These are phyloP conservation scores for Rotaria sp. DNA, from an alignment of 2,888 invertebrate genomes.

Conservation along the genomic window DNA sequence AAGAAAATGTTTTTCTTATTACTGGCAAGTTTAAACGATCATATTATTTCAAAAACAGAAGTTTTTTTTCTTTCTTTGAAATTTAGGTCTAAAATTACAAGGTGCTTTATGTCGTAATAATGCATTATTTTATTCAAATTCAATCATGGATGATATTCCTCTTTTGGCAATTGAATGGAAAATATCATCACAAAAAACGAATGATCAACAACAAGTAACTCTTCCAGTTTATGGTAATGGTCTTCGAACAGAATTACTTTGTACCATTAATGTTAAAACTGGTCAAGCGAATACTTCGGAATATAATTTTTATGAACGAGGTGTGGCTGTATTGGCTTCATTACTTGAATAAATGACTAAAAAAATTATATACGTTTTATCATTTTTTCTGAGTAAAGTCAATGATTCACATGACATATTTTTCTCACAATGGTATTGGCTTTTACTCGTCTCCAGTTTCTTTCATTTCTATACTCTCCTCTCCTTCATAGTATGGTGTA, in stretches of 20 bases:
- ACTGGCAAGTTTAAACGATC: neutral
- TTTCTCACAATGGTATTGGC: neutral
- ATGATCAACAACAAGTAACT: slow-evolving; percentile 59
- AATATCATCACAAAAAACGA: slow-evolving; percentile 52
- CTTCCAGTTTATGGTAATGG: slow-evolving; percentile 95
- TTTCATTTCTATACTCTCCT: neutral
- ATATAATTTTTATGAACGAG: slow-evolving; percentile 87
- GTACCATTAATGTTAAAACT: slow-evolving; percentile 85
- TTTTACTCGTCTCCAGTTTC: neutral
- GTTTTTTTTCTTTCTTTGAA: neutral
- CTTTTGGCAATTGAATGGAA: slow-evolving; percentile 82
- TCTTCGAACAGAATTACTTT: slow-evolving; percentile 82
- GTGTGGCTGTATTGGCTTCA: slow-evolving; percentile 89
- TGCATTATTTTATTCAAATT: slow-evolving; percentile 77
- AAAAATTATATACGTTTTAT: no score
- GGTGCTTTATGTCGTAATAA: slow-evolving; percentile 89
- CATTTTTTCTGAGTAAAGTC: no score
- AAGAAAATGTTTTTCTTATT: slow-evolving; percentile 47
- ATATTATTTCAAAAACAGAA: neutral
- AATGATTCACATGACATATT: neutral
- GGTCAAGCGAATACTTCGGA: slow-evolving; percentile 72
- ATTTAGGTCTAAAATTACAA: slow-evolving; percentile 78
- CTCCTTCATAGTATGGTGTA: neutral
- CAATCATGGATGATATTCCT: slow-evolving; percentile 86
- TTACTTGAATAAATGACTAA: slow-evolving; percentile 53